These are phyloP conservation scores for Drosophila triauraria DNA, from an alignment of 1,140 invertebrate species.

Conservation along the genomic window DNA sequence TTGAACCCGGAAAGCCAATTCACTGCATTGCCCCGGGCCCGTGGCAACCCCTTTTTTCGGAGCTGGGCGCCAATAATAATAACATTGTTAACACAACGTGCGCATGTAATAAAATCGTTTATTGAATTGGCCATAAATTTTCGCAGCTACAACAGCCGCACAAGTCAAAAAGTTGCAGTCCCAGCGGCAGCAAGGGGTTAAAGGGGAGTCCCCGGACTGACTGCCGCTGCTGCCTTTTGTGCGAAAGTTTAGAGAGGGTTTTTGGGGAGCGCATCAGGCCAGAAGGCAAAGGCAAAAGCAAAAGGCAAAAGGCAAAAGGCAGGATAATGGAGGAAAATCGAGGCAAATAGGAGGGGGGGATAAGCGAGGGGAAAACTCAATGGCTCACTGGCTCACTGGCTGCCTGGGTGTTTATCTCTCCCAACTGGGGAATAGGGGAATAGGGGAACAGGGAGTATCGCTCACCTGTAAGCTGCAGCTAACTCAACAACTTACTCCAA, in stretches of 20 bases:
- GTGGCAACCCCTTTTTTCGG: constrained; percentile 48
- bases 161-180: constrained; percentile 78
- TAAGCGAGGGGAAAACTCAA: not conserved
- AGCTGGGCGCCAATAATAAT: constrained; percentile 79
- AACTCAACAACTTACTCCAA: constrained; percentile 20
- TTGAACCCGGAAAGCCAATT: constrained; percentile 14
- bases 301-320: constrained; percentile 10
- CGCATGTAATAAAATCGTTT: constrained; percentile 84
- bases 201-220: not conserved
- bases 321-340: constrained; percentile 17
- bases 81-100: constrained; percentile 82
- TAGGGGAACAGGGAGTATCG: constrained; percentile 1
- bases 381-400: not conserved
- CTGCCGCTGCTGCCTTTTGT: constrained; percentile 47
- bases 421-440: not conserved
- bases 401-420: constrained; percentile 18
- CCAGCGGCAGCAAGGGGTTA: constrained; percentile 13
- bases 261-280: constrained; percentile 27
- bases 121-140: constrained; percentile 84
- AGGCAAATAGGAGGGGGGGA: not conserved
- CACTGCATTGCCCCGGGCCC: constrained; percentile 52
- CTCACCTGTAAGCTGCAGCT: constrained; percentile 41
- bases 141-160: constrained; percentile 72
- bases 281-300: not conserved
- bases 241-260: constrained; percentile 52